Evolutionary conservation across 2,113 vertebrate genomes (phyloP), one percentile per base, ranked within the genome.

Genomic region (Gambusia holbrooki): DNA sequence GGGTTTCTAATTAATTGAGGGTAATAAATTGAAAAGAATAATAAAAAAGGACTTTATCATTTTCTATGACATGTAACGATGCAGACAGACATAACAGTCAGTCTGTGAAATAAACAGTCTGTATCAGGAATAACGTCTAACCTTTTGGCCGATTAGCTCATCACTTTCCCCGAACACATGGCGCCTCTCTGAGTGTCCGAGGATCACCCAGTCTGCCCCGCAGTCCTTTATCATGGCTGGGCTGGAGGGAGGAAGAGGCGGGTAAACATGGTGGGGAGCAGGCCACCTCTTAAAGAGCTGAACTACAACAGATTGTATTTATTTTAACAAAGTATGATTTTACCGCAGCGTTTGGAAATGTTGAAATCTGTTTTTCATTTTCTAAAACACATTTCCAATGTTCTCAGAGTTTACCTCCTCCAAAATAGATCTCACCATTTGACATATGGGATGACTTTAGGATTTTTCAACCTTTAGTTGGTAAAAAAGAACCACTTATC

Each of bases 171-270:
- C 96, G 74, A 98, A 98, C 70, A 98, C 93, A 0, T 98, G 96
- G 2, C 96, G 96, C 77, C 97, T 92, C 87, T 98, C 97, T 0
- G 97, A 98, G 86, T 98, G 97, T 17, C 97, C 97, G 78, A 98
- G 93, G 61, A 98, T 93, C 27, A 98, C 96, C 97, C 97, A 98
- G 0, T 94, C 84, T 0, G 88, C 95, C 12, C 96, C 96, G 13
- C 95, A 95, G 91, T 98, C 96, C 87, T 97, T 97, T 75, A 98
- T 96, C 97, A 98, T 98, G 4, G 96, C 95, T 29, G 97, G 96
- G 90, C 97, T 98, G 85, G 0, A 75, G 64, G 1, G 80, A 62
- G 5, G 35, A 10, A 37, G 10, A 37, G 35, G 35, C 10, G 35
- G 70, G 62, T 1, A 67, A 5, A 76, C 28, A 5, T 1, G 70